phyloP scores from a whole-genome alignment of 2,797 vertebrate species.

The Falco biarmicus region DNA sequence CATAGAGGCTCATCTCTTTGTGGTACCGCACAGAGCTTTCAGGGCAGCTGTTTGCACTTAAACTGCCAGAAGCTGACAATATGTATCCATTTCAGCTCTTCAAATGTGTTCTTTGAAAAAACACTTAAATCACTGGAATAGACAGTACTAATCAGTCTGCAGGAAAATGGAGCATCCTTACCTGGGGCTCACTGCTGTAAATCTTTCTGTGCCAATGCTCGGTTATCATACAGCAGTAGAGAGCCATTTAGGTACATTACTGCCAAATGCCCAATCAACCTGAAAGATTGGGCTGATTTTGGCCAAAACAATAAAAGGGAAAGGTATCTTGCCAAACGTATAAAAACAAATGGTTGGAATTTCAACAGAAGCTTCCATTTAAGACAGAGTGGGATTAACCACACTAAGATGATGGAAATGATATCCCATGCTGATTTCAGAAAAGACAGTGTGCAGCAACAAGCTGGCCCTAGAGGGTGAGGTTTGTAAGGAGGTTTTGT shows the following conservation, averaged over 20 bases:
- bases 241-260: slow-evolving; percentile 32
- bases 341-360: slow-evolving; percentile 8
- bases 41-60: slow-evolving; percentile 66
- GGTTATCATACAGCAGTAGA: neutral
- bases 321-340: slow-evolving; percentile 6
- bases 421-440: neutral
- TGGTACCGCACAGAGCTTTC: slow-evolving; percentile 41
- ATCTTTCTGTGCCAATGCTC: neutral
- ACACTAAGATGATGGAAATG: neutral
- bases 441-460: neutral
- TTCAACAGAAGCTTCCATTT: neutral
- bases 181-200: slow-evolving; percentile 42
- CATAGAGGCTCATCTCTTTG: slow-evolving; percentile 56
- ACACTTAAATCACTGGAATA: slow-evolving; percentile 39
- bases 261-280: slow-evolving; percentile 35
- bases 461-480: neutral
- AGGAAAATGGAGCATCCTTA: slow-evolving; percentile 57
- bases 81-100: slow-evolving; percentile 54
- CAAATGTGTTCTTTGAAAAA: slow-evolving; percentile 60
- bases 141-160: slow-evolving; percentile 60
- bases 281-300: slow-evolving; percentile 57
- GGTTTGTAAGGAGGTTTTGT: neutral
- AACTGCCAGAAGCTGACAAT: slow-evolving; percentile 69
- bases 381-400: neutral
- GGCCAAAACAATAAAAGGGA: slow-evolving; percentile 16